Base-by-base conservation (phyloP, 1,140 invertebrate species). In the Tribolium castaneum region DNA sequence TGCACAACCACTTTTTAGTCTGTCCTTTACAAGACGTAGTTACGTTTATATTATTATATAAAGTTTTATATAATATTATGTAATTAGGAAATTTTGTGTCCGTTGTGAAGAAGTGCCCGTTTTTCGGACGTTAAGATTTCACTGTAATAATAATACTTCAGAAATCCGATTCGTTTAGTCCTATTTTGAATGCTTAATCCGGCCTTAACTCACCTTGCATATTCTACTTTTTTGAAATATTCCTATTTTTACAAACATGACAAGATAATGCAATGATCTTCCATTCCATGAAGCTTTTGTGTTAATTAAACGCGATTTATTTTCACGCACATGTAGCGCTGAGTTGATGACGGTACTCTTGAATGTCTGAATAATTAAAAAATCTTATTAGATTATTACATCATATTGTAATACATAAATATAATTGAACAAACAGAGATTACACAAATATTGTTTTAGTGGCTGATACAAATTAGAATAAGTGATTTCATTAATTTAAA, bases 271-370 rank as follows among this genome's bases (percentile, higher is more conserved):
- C 39, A 45, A 45, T 45, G 39, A 45, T 45, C 39, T 9, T 22
- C 19, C 54, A 7, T 14, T 59, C 0, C 7, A 22, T 59, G 54
- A 19, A 30, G 54, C 54, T 25, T 59, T 59, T 59, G 54, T 59
- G 54, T 59, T 59, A 59, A 59, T 59, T 59, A 59, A 59, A 19
- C 5, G 54, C 16, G 54, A 59, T 59, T 59, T 59, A 59, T 59
- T 59, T 59, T 59, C 54, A 59, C 54, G 54, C 54, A 59, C 54
- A 59, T 12, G 54, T 30, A 59, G 19, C 22, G 54, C 14, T 56
- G 19, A 56, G 52, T 59, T 59, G 54, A 59, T 59, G 54, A 59
- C 54, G 16, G 16, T n/a, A 25, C 5, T n/a, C 16, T 30, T n/a
- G 19, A 19, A 16, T 14, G 52, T 19, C 54, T 25, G 7, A 59